Percentiles rank a stretch among this genome's conserved stretches.
Evolutionary conservation across 2,113 vertebrate genomes (phyloP).

Genomic region (Gambusia holbrooki): DNA sequence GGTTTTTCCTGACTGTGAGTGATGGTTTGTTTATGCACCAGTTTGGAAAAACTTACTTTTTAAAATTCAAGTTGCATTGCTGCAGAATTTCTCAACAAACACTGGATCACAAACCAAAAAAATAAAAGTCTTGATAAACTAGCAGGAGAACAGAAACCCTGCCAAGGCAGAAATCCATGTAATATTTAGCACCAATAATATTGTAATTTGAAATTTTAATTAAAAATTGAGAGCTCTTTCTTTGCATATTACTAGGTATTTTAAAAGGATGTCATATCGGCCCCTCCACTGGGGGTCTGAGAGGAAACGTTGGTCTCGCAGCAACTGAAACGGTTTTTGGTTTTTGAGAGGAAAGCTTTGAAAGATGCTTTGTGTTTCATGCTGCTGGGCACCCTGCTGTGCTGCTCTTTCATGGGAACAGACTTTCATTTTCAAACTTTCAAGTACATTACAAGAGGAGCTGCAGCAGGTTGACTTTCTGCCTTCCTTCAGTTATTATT

Average conservation of each 20-base stretch:
- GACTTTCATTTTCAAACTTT: slow-evolving; percentile 31
- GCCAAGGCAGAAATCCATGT: neutral
- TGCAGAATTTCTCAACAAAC: neutral
- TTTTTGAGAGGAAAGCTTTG: slow-evolving; percentile 13
- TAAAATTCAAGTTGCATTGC: neutral
- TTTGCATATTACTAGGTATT: neutral
- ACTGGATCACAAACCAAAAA: neutral
- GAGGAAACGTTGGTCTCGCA: slow-evolving; percentile 8
- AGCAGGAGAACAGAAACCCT: neutral
- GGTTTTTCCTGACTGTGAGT: neutral
- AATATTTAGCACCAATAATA: neutral
- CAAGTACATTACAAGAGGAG: slow-evolving; percentile 28
- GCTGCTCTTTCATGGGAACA: slow-evolving; percentile 24
- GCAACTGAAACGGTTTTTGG: neutral
- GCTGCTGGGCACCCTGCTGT: slow-evolving; percentile 10
- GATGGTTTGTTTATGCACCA: neutral
- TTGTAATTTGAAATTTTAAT: neutral
- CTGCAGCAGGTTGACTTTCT: slow-evolving; percentile 30
- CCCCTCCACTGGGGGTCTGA: neutral
- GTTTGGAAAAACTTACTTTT: neutral
- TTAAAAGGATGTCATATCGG: slow-evolving; percentile 2
- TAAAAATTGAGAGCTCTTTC: neutral
- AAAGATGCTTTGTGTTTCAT: slow-evolving; percentile 30
- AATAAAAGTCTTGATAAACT: too few relatives aligned
- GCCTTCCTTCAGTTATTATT: slow-evolving; percentile 24